phyloP scores from a whole-genome alignment of 2,888 invertebrate genomes.

The Chaetoderma sp. region DNA sequence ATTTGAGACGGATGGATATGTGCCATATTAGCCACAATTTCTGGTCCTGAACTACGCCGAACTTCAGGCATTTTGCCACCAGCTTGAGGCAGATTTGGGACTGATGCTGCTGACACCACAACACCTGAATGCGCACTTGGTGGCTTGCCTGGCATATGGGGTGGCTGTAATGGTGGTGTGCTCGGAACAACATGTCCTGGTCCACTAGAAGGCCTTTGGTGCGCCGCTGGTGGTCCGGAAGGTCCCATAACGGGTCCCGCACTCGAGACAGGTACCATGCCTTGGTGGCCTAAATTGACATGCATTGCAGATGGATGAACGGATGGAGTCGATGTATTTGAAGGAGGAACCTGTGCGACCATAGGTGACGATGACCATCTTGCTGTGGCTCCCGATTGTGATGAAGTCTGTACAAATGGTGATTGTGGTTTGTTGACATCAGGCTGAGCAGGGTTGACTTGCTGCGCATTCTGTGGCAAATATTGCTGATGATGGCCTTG shows the following conservation, averaged over 20 bases:
- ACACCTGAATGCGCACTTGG: conserved; percentile 2
- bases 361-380: conserved; percentile 30
- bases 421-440: too few relatives aligned
- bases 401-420: too few relatives aligned
- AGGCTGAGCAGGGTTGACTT: too few relatives aligned
- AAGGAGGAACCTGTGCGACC: conserved; percentile 4
- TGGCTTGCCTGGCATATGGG: not conserved
- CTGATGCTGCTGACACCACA: too few relatives aligned
- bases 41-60: too few relatives aligned
- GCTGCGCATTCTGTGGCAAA: too few relatives aligned
- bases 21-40: too few relatives aligned
- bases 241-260: not conserved
- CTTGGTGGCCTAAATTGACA: not conserved
- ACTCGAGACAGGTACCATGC: too few relatives aligned
- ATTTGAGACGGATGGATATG: too few relatives aligned
- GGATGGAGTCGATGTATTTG: not conserved
- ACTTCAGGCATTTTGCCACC: not conserved
- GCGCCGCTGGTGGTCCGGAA: not conserved
- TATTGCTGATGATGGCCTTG: too few relatives aligned
- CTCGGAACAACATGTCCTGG: not conserved
- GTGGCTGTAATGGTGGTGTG: too few relatives aligned
- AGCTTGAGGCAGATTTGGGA: not conserved
- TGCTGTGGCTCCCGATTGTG: conserved; percentile 26
- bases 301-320: conserved; percentile 7
- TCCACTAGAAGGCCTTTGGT: conserved; percentile 4